These are phyloP conservation scores for Hemichromis elongatus DNA, from an alignment of 2,113 vertebrate genomes.

Conservation along the genomic window DNA sequence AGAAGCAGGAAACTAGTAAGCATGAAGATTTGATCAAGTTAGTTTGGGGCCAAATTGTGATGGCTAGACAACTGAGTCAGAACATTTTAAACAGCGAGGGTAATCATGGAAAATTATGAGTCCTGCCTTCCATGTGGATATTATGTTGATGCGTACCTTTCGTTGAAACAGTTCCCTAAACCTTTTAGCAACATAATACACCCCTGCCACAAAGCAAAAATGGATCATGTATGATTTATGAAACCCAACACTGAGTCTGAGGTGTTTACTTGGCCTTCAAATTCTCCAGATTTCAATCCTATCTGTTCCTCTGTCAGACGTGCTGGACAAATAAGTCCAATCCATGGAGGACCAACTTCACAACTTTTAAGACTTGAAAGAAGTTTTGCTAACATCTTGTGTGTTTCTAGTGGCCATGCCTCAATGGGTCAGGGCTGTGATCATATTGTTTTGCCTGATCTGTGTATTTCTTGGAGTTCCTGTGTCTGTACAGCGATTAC, in stretches of 20 bases:
- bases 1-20: background rate
- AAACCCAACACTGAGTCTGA: too few species aligned
- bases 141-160: background rate
- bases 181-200: background rate
- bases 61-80: accelerated
- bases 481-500: background rate
- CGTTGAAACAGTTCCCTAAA: accelerated
- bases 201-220: background rate
- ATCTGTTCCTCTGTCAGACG: background rate
- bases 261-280: too few species aligned
- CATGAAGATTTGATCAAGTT: background rate
- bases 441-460: background rate
- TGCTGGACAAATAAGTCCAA: background rate
- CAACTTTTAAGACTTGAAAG: background rate
- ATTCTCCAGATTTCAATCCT: background rate
- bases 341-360: background rate
- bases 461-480: background rate
- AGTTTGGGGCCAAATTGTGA: background rate
- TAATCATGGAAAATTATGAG: background rate
- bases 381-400: background rate
- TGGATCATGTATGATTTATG: background rate
- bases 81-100: background rate
- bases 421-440: background rate
- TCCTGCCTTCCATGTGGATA: background rate
- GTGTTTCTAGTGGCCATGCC: background rate